Evolutionary conservation across 2,113 vertebrate species (phyloP).

Genomic region (Phrynosoma platyrhinos): DNA sequence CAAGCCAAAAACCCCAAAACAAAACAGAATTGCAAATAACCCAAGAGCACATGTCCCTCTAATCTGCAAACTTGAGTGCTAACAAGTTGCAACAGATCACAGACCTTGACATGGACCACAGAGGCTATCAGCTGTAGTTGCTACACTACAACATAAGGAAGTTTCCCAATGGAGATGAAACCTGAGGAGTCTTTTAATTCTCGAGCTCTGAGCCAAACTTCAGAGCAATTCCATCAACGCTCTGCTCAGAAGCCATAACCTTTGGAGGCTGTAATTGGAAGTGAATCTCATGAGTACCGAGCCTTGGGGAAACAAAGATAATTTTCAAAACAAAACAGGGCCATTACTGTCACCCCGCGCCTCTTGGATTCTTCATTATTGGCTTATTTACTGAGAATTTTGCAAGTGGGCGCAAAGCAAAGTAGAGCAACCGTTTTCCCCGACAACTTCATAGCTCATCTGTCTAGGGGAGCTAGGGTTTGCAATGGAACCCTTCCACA

Average conservation of each 20-base stretch:
- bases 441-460: not conserved
- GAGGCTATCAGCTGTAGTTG: not conserved
- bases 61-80: not conserved
- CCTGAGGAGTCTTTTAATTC: not conserved
- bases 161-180: not conserved
- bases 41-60: too few relatives aligned
- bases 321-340: not conserved
- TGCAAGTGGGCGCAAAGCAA: not conserved
- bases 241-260: not conserved
- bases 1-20: too few relatives aligned
- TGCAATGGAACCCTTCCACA: not conserved
- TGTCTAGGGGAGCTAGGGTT: not conserved
- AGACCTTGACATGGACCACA: not conserved
- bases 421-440: not conserved
- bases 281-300: not conserved
- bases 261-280: not conserved
- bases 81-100: not conserved
- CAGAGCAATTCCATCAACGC: not conserved
- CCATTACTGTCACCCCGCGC: not conserved
- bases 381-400: not conserved
- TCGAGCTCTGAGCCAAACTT: not conserved
- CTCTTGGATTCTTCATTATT: constrained; percentile 16
- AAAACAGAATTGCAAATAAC: too few relatives aligned
- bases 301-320: not conserved
- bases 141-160: not conserved